Base-by-base conservation (phyloP, 2,797 vertebrate species). In the Leptatherina wallacei region DNA sequence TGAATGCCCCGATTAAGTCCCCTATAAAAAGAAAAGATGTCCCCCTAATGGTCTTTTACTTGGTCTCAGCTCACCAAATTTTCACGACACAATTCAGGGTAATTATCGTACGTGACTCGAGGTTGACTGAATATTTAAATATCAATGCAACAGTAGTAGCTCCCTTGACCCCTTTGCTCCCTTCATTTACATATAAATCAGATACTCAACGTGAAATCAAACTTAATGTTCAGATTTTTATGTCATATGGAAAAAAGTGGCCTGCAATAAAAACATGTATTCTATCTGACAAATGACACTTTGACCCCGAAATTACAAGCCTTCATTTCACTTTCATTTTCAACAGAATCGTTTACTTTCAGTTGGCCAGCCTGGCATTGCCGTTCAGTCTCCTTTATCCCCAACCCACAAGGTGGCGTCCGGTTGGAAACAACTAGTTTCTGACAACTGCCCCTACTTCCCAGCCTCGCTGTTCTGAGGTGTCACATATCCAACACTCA, bases 401-500 rank as follows among this genome's bases (percentile, higher is more conserved):
- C 38, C 57, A 73, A 20, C 55, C 68, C 8, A n/a, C 44, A 65
- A 69, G 69, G 73, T 73, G 65, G 75, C 61, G 71, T 71, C 64
- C 69, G 36, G 20, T 60, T 9, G 69, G 61, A 86, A 27, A 69
- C 38, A 75, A 30, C 59, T 51, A 36, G 70, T 49, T 69, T 71
- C 60, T 73, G 78, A 81, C n/a, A 65, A 77, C 81, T 77, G 74
- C 75, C 75, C 77, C 61, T 55, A 65, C 65, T 75, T 47, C 62
- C 69, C 68, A 60, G 72, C 52, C 78, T 59, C 11, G 42, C 59
- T 14, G 76, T 78, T 81, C 71, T 62, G 75, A 90, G 90, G 91
- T 93, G 90, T 92, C 90, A 88, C 81, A 78, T 94, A 90, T 89
- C 91, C 78, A 77, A 55, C 81, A 68, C 75, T 90, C n/a, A 61